Percentiles rank a stretch among this genome's conserved stretches.
phyloP scores from a whole-genome alignment of 2,888 invertebrate species.

The Brassicogethes aeneus region DNA sequence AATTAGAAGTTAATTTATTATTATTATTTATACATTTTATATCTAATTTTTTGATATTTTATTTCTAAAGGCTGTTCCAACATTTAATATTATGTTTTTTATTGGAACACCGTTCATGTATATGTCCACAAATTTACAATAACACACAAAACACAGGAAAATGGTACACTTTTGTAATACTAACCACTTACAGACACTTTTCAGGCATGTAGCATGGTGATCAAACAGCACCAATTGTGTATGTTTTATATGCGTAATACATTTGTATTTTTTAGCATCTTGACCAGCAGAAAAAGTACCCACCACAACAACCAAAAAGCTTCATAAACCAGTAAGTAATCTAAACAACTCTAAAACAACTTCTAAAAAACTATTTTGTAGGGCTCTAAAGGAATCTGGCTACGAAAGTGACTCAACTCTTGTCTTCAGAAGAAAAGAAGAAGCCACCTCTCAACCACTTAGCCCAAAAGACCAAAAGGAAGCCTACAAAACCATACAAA shows the following conservation, averaged over 20 bases:
- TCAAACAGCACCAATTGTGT: background rate
- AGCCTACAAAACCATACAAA: slow-evolving; percentile 81
- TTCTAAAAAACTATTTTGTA: slow-evolving; percentile 28
- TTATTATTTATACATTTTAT: too few species aligned
- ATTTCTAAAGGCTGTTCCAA: too few species aligned
- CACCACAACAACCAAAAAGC: slow-evolving; percentile 54
- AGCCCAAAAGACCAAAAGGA: slow-evolving; percentile 78
- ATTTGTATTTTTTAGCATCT: slow-evolving; percentile 49
- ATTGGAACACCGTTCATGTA: too few species aligned
- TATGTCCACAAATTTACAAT: too few species aligned
- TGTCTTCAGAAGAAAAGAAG: slow-evolving; percentile 70
- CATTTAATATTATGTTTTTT: too few species aligned
- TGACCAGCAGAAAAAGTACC: slow-evolving; percentile 60
- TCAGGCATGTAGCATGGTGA: slow-evolving; percentile 9
- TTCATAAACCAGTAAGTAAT: slow-evolving; percentile 70
- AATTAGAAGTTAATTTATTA: too few species aligned
- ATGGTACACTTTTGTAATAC: too few species aligned
- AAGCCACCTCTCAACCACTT: slow-evolving; percentile 51
- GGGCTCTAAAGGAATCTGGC: slow-evolving; percentile 81
- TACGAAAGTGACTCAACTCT: slow-evolving; percentile 88
- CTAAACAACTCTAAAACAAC: background rate
- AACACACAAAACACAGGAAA: too few species aligned
- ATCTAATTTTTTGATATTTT: too few species aligned
- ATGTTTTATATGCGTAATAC: background rate
- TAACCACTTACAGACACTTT: background rate